Conservation (phyloP, 2,888 invertebrate species). For the Drosophila crucigera region DNA sequence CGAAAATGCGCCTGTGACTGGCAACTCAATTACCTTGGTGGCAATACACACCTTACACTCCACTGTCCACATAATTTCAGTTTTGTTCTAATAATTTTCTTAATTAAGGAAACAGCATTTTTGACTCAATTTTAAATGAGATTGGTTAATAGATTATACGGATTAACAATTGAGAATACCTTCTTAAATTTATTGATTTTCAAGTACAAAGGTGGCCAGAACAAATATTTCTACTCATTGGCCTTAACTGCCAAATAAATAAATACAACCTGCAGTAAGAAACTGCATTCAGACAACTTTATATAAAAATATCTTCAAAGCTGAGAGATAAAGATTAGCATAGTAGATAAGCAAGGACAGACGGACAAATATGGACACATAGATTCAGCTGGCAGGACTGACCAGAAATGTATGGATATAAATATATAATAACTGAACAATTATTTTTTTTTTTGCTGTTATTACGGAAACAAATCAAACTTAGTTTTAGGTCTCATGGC, state of each 20-base stretch:
- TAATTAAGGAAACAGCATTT: background rate
- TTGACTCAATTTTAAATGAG: background rate
- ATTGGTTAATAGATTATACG: background rate
- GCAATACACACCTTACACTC: conserved; percentile 1
- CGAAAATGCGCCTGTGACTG: background rate
- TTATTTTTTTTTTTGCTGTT: background rate
- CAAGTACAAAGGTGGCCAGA: background rate
- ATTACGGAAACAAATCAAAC: background rate
- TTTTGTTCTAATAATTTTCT: conserved; percentile 1
- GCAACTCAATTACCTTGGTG: conserved; percentile 4
- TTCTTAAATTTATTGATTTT: background rate
- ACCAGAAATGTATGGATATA: background rate
- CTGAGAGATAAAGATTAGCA: background rate
- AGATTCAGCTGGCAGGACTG: background rate
- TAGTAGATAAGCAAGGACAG: background rate
- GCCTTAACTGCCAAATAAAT: background rate
- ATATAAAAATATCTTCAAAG: background rate
- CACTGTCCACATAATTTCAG: conserved; percentile 2
- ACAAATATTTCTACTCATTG: background rate
- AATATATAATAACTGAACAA: background rate
- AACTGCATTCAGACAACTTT: background rate
- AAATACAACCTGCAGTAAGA: too few species aligned
- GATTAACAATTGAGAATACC: background rate
- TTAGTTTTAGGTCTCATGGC: fast-evolving
- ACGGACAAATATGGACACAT: background rate